Conservation (phyloP, 2,888 invertebrate genomes). For the Rhamphomyia laevipes region DNA sequence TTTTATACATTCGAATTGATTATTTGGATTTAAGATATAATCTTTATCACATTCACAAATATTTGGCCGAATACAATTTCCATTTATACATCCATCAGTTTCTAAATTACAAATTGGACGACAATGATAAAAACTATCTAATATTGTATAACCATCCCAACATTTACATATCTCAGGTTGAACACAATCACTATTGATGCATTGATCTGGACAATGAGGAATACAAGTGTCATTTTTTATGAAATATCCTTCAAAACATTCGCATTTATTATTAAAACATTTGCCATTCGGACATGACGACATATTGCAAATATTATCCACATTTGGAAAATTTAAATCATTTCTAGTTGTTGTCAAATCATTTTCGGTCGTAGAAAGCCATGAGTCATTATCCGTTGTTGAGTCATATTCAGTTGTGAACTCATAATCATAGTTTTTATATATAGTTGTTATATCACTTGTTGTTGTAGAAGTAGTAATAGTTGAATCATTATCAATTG, state of each 20-base stretch:
- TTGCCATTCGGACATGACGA: neutral
- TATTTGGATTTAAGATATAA: conserved; percentile 4
- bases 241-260: conserved; percentile 34
- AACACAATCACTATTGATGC: conserved; percentile 38
- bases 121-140: neutral
- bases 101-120: conserved; percentile 3
- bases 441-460: too few species aligned
- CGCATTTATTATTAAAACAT: neutral
- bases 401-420: too few species aligned
- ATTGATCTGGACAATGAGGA: neutral
- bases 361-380: too few species aligned
- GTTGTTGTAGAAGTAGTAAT: neutral
- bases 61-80: conserved; percentile 9
- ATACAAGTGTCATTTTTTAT: neutral
- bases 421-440: too few species aligned
- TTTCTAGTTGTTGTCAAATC: neutral
- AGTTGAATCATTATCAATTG: neutral
- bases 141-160: conserved; percentile 19
- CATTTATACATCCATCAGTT: conserved; percentile 27
- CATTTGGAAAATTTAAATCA: too few species aligned
- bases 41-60: conserved; percentile 11
- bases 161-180: conserved; percentile 44
- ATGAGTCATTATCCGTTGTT: too few species aligned
- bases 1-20: neutral
- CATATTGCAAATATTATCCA: neutral